phyloP scores from a whole-genome alignment of 2,113 vertebrate genomes.

The Callorhinus ursinus region DNA sequence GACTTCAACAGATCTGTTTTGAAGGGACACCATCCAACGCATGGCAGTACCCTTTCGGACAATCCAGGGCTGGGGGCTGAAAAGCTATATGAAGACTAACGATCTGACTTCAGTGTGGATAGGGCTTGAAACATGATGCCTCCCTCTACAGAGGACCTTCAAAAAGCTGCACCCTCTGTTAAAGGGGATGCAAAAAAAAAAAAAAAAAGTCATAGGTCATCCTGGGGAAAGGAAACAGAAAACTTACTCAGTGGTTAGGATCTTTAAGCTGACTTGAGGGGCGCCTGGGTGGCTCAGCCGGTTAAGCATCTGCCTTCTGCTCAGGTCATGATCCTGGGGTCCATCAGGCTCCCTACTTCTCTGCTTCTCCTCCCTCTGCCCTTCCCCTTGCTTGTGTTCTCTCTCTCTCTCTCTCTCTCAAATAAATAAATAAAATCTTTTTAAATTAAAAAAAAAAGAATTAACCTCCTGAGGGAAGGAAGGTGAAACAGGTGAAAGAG shows the following conservation, averaged over 20 bases:
- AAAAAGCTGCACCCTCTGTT: neutral
- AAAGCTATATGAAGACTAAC: neutral
- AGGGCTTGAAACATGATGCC: neutral
- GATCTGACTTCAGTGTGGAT: neutral
- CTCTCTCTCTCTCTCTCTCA: neutral
- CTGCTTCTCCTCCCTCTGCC: neutral
- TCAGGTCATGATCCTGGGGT: neutral
- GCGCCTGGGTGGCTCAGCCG: neutral
- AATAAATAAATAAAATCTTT: neutral
- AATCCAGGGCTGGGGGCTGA: neutral
- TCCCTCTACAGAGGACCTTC: neutral
- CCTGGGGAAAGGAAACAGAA: neutral
- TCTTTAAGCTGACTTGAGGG: neutral
- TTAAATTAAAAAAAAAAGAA: neutral
- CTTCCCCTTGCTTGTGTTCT: neutral
- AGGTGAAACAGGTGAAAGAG: neutral
- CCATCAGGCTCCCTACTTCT: neutral
- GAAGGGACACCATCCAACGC: neutral
- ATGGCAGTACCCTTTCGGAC: fast-evolving
- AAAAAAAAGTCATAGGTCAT: neutral
- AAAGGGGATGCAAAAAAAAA: neutral
- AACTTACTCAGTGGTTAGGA: fast-evolving
- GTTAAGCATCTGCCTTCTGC: neutral
- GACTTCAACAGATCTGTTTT: neutral
- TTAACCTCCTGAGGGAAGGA: too few relatives aligned